Conservation (phyloP, 2,888 invertebrate species). For the Chamaedrilus cognettii region DNA sequence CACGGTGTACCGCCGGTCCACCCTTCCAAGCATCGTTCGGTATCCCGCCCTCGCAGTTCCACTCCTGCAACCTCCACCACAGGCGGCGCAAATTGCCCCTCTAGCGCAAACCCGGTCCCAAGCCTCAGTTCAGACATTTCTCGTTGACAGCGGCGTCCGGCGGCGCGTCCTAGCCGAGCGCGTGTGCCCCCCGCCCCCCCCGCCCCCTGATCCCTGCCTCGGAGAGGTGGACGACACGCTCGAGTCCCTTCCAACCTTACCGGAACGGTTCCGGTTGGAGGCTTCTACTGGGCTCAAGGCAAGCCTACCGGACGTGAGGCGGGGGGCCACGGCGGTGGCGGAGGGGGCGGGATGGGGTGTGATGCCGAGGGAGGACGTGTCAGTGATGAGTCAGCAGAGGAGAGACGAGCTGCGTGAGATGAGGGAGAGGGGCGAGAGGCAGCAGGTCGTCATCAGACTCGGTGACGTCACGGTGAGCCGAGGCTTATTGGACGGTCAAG, state of each 20-base stretch:
- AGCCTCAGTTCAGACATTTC: not conserved
- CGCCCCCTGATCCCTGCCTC: not conserved
- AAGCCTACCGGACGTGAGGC: conserved; percentile 85
- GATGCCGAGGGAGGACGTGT: conserved; percentile 94
- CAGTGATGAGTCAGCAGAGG: conserved; percentile 87
- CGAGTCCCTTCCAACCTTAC: not conserved
- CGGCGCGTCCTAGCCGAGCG: not conserved
- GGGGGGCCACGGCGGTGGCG: conserved; percentile 80
- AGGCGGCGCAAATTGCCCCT: not conserved
- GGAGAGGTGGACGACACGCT: not conserved
- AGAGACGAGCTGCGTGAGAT: conserved; percentile 92
- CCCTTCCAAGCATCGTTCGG: conserved; percentile 15
- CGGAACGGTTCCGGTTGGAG: conserved; percentile 12
- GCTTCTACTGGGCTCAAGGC: not conserved
- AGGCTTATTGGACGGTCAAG: too few relatives aligned
- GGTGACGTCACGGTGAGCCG: conserved; percentile 58
- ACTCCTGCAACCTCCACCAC: not conserved
- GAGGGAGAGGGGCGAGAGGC: conserved; percentile 66
- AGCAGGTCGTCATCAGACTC: conserved; percentile 56
- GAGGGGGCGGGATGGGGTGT: conserved; percentile 94
- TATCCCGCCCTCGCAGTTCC: not conserved
- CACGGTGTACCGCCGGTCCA: conserved; percentile 1
- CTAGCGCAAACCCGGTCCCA: not conserved
- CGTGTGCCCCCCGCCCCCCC: not conserved
- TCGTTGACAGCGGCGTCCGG: not conserved